Percentiles rank a stretch among this genome's conserved stretches.
These are phyloP conservation scores for Hylaeus anthracinus DNA, from an alignment of 1,140 invertebrate genomes.

Conservation along the genomic window DNA sequence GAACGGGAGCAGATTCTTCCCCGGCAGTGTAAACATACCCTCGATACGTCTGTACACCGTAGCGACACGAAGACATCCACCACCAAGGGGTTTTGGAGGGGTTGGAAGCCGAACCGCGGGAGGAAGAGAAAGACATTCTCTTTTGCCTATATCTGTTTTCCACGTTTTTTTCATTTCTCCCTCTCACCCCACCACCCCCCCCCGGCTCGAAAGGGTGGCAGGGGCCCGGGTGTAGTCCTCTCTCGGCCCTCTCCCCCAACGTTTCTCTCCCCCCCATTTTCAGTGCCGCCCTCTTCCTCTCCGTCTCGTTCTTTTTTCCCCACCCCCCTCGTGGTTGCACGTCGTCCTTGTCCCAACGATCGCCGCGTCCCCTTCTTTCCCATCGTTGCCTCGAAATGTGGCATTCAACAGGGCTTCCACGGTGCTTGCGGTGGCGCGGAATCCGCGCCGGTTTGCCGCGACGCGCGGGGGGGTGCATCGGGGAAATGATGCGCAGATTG, in stretches of 20 bases:
- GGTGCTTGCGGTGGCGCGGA: slow-evolving; percentile 70
- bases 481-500: slow-evolving; percentile 81
- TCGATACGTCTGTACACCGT: slow-evolving; percentile 43
- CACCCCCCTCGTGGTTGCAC: not conserved
- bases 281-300: slow-evolving; percentile 56
- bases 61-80: slow-evolving; percentile 25
- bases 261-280: slow-evolving; percentile 34
- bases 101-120: not conserved
- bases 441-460: slow-evolving; percentile 69
- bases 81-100: not conserved
- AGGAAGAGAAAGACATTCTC: slow-evolving; percentile 55
- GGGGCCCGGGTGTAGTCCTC: slow-evolving; percentile 21
- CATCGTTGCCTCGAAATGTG: slow-evolving; percentile 72
- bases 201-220: slow-evolving; percentile 1
- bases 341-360: slow-evolving; percentile 11
- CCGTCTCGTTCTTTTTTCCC: slow-evolving; percentile 43
- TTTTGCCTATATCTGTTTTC: slow-evolving; percentile 70
- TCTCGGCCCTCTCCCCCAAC: slow-evolving; percentile 20
- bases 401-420: slow-evolving; percentile 74
- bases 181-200: too few relatives aligned
- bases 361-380: slow-evolving; percentile 56
- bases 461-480: slow-evolving; percentile 58
- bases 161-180: slow-evolving; percentile 55
- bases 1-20: slow-evolving; percentile 47
- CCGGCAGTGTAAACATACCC: slow-evolving; percentile 55